These are phyloP conservation scores for Drosophila atroscutellata DNA, from an alignment of 2,888 invertebrate species.

Conservation along the genomic window DNA sequence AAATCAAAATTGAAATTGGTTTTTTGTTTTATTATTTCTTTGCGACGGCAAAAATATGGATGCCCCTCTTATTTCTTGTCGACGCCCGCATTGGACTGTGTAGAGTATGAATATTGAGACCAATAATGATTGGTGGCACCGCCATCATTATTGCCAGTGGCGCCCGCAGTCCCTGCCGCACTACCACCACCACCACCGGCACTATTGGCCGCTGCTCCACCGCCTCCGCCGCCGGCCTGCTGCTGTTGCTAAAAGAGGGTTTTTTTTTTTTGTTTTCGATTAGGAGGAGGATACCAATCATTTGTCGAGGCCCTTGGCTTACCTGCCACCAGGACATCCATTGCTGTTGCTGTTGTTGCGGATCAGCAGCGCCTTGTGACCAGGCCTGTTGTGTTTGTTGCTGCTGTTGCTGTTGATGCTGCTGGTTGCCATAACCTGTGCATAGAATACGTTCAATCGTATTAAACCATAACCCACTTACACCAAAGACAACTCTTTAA, in stretches of 20 bases:
- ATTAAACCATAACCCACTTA: conserved; percentile 7
- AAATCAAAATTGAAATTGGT: conserved; percentile 35
- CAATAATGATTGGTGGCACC: conserved; percentile 83
- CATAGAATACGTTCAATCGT: conserved; percentile 16
- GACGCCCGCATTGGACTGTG: conserved; percentile 73
- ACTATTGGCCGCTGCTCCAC: conserved; percentile 57
- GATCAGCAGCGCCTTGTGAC: conserved; percentile 80
- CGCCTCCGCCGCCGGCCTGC: conserved; percentile 14
- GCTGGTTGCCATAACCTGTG: conserved; percentile 80
- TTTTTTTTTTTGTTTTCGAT: not conserved
- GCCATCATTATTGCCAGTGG: conserved; percentile 63
- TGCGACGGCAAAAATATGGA: conserved; percentile 17
- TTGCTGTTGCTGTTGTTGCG: conserved; percentile 82
- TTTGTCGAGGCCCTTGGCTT: conserved; percentile 26
- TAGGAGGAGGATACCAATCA: not conserved
- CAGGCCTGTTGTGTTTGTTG: conserved; percentile 83
- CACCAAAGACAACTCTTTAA: conserved; percentile 13
- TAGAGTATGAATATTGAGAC: conserved; percentile 84
- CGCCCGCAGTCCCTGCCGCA: conserved; percentile 41
- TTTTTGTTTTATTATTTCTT: not conserved
- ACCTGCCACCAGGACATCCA: conserved; percentile 85
- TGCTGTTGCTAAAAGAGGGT: conserved; percentile 52
- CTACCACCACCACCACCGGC: conserved; percentile 53
- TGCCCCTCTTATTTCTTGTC: conserved; percentile 60
- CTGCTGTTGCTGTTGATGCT: conserved; percentile 78